phyloP scores from a whole-genome alignment of 2,113 vertebrate genomes.

The Sisor rabdophorus region DNA sequence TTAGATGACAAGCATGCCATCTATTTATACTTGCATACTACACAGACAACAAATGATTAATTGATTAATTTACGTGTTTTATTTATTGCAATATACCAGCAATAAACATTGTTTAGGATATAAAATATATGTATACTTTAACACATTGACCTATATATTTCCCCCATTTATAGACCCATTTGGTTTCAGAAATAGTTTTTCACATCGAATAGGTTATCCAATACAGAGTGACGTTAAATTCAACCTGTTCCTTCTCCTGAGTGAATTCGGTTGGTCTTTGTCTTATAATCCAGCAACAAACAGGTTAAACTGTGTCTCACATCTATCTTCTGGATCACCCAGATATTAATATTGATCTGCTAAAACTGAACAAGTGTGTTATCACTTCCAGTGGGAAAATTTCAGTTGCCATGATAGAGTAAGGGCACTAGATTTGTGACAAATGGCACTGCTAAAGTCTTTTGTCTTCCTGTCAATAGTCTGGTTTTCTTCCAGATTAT shows the following conservation, averaged over 20 bases:
- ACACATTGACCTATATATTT: neutral
- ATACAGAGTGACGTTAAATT: slow-evolving; percentile 13
- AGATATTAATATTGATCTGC: slow-evolving; percentile 96
- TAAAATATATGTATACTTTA: neutral
- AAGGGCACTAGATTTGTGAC: slow-evolving; percentile 88
- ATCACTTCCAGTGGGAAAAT: slow-evolving; percentile 86
- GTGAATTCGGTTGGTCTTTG: slow-evolving; percentile 1
- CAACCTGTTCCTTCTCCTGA: neutral
- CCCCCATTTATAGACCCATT: neutral
- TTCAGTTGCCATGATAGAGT: slow-evolving; percentile 89
- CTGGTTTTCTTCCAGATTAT: slow-evolving; percentile 88
- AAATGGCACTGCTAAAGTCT: slow-evolving; percentile 87
- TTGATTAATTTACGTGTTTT: no score
- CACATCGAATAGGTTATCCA: neutral
- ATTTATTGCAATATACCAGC: neutral
- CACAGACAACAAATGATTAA: neutral
- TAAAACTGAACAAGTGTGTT: slow-evolving; percentile 87
- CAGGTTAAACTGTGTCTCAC: slow-evolving; percentile 74
- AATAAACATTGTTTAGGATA: neutral
- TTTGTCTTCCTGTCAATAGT: slow-evolving; percentile 98
- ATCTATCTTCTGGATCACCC: slow-evolving; percentile 88
- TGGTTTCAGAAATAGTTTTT: neutral
- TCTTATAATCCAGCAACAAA: slow-evolving; percentile 63
- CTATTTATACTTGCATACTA: neutral
- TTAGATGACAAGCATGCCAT: slow-evolving; percentile 22